A percentile compares a stretch with the other conserved stretches of the same genome.
Conservation (phyloP, 1,140 invertebrate species). For the Drosophila bifasciata region DNA sequence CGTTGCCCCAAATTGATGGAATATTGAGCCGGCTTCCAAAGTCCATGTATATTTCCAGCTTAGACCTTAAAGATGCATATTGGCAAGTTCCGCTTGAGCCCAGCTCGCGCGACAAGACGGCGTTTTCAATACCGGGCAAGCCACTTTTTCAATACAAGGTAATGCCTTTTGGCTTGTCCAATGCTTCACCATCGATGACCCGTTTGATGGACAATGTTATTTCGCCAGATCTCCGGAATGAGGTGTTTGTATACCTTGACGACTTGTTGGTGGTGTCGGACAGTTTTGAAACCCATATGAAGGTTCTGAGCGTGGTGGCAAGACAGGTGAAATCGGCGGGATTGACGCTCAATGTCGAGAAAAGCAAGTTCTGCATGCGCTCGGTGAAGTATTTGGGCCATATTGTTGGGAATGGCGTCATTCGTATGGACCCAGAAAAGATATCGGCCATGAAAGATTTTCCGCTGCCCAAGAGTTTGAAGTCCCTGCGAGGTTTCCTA, state of each 20-base stretch:
- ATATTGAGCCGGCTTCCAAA: slow-evolving; percentile 2
- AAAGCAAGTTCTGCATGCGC: too few species aligned
- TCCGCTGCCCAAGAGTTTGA: background rate
- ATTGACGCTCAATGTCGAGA: too few species aligned
- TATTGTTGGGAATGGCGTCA: too few species aligned
- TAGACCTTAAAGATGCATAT: background rate
- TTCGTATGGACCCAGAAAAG: too few species aligned
- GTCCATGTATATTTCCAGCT: slow-evolving; percentile 3
- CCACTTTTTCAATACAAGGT: background rate
- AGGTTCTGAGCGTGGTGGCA: background rate
- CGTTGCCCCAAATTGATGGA: background rate
- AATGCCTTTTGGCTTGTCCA: slow-evolving; percentile 1
- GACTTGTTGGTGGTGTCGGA: slow-evolving; percentile 2
- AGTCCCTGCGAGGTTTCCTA: background rate
- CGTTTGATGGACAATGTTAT: slow-evolving; percentile 12
- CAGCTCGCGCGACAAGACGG: background rate
- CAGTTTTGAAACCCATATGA: slow-evolving; percentile 1
- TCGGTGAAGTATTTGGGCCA: too few species aligned
- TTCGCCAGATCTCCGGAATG: background rate
- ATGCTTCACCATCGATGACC: background rate
- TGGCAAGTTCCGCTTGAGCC: slow-evolving; percentile 2
- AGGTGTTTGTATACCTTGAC: slow-evolving; percentile 2
- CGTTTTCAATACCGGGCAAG: background rate
- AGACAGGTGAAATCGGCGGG: background rate
- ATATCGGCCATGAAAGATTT: slow-evolving; percentile 4